Evolutionary conservation across 2,888 invertebrate species (phyloP), one percentile per base, ranked within the genome.

Genomic region (Eumacrocentrus americanus): DNA sequence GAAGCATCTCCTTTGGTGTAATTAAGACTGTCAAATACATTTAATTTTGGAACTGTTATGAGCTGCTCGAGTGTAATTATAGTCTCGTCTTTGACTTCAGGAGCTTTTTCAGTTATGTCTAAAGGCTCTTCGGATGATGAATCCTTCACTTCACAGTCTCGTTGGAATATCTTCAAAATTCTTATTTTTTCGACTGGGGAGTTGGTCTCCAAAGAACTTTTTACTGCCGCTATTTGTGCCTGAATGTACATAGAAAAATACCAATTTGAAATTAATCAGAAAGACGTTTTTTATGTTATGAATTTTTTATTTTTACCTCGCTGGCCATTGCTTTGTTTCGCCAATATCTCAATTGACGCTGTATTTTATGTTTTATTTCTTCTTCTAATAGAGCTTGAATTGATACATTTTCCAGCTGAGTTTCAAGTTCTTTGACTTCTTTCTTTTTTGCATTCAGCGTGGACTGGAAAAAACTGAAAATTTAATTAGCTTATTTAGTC

Each of bases 211-310:
- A 29, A 29, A 9, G 5, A 29, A 9, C 29, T 29, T 59, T 69
- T 62, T 20, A 69, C 60, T 7, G 62, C 60, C 9, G 63, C 34
- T 25, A 70, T 51, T 54, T 68, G 65, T n/a, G 68, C 67, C 68
- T 71, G 53, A 12, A 9, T 47, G 38, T 51, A 11, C n/a, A 56
- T 16, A n/a, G 12, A 16, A 1, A 37, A 54, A 23, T 9, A 50
- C 5, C 29, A 51, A 46, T 16, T 34, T 54, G 48, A 42, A 40
- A 56, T 52, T 44, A 18, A 42, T 46, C 34, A 51, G 57, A 42
- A 18, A 55, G 18, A n/a, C n/a, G 81, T 42, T 42, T 84, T 79
- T 82, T 80, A n/a, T n/a, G n/a, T 72, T 87, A 86, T 14, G 14
- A 14, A 18, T 22, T 23, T 55, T 85, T 84, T 0, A 53, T 47